A percentile compares a stretch with the other conserved stretches of the same genome.
Conservation (phyloP, 2,797 vertebrate genomes). For the Notamacropus eugenii region DNA sequence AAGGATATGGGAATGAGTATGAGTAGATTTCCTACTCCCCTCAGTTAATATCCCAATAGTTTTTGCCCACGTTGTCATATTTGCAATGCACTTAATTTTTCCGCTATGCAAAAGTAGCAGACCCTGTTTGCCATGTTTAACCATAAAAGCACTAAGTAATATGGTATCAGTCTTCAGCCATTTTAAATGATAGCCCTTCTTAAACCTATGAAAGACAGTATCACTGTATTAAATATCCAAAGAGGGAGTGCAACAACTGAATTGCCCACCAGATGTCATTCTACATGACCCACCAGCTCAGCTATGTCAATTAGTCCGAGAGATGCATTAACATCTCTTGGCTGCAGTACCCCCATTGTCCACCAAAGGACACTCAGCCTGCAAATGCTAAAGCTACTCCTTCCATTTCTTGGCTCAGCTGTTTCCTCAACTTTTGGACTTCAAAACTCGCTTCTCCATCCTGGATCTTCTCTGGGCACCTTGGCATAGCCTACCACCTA, state of each 20-base stretch:
- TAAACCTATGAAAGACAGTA: neutral
- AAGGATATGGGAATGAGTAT: neutral
- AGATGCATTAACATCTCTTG: neutral
- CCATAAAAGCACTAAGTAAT: neutral
- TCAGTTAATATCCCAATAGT: neutral
- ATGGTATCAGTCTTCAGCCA: neutral
- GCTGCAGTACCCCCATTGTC: neutral
- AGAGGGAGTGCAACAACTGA: neutral
- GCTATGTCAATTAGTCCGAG: neutral
- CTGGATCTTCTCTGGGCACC: neutral
- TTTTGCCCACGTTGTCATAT: neutral
- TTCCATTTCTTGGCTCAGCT: neutral
- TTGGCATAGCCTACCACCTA: neutral
- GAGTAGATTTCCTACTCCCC: neutral
- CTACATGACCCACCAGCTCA: neutral
- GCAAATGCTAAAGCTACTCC: neutral
- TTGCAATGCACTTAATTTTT: neutral
- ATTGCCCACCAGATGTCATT: neutral
- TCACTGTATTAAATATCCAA: neutral
- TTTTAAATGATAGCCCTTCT: neutral
- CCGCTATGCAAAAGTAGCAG: neutral
- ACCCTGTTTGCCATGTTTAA: neutral
- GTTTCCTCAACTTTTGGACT: neutral
- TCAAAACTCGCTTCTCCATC: neutral
- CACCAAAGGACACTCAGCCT: neutral